These are phyloP conservation scores for Sycobia sp. DNA, from an alignment of 1,140 invertebrate genomes.

Conservation along the genomic window DNA sequence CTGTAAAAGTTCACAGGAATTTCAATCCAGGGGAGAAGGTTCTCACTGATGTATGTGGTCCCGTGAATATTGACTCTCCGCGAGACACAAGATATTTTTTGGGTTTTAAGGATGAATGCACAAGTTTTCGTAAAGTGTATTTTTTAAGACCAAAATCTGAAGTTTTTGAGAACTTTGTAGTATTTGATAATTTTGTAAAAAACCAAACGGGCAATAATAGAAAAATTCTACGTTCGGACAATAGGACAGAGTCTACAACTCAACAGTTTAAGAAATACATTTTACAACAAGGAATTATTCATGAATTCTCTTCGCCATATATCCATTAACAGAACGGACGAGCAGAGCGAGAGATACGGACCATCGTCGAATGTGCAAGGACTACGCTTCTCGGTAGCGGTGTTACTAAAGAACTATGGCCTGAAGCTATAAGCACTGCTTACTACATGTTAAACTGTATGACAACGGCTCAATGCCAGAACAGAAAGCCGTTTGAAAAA, in stretches of 20 bases:
- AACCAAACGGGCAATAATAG: conserved; percentile 38
- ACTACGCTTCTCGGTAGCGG: background rate
- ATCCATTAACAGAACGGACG: background rate
- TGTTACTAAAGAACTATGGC: background rate
- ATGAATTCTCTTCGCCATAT: background rate
- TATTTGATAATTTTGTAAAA: conserved; percentile 33
- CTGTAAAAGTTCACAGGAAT: background rate
- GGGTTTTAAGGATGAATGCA: conserved; percentile 25
- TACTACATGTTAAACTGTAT: conserved; percentile 25
- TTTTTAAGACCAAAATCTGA: conserved; percentile 45
- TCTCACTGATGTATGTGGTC: conserved; percentile 57
- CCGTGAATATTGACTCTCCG: conserved; percentile 51
- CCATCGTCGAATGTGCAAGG: background rate
- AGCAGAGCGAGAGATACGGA: background rate
- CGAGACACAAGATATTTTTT: conserved; percentile 42
- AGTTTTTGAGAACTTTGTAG: conserved; percentile 38
- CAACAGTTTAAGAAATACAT: background rate
- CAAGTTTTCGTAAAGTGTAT: conserved; percentile 8
- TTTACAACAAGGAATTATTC: background rate
- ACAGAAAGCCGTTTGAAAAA: background rate
- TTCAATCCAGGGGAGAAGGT: conserved; percentile 48
- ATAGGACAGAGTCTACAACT: background rate
- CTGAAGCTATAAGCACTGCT: background rate
- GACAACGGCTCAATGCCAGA: background rate
- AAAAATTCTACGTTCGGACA: conserved; percentile 25